These are phyloP conservation scores for Crambe crambe DNA, from an alignment of 37 sponge, comb jelly and placozoan species.

Conservation along the genomic window DNA sequence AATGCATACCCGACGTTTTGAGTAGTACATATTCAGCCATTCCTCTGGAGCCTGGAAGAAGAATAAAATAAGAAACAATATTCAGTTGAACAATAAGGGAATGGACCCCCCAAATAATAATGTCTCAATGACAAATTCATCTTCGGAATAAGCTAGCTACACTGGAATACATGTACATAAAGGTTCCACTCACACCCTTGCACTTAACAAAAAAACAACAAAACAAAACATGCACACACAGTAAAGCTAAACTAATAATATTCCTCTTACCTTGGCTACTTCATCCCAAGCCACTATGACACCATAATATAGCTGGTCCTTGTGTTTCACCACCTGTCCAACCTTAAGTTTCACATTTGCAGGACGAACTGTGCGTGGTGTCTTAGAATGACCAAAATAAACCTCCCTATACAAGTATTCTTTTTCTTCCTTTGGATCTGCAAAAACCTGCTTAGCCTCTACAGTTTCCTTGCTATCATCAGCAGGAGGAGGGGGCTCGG, in stretches of 20 bases:
- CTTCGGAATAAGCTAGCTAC: no score
- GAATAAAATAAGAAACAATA: neutral
- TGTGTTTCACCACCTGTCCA: conserved; percentile 78
- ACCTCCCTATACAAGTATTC: conserved; percentile 53
- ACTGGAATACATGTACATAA: no score
- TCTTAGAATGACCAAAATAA: conserved; percentile 69
- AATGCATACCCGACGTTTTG: conserved; percentile 8
- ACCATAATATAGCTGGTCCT: conserved; percentile 53
- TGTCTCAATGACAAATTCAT: no score
- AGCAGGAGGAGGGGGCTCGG: neutral
- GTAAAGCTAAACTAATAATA: neutral
- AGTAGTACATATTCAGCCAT: conserved; percentile 55
- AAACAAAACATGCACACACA: neutral
- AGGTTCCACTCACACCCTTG: neutral
- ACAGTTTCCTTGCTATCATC: neutral
- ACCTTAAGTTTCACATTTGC: conserved; percentile 43
- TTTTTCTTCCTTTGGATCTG: conserved; percentile 23
- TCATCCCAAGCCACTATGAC: conserved; percentile 88
- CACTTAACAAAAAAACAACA: neutral
- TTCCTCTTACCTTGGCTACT: conserved; percentile 52
- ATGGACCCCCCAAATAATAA: no score
- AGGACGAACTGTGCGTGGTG: conserved; percentile 44
- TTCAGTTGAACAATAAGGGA: no score
- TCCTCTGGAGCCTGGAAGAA: conserved; percentile 64
- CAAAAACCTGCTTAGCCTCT: neutral